Conservation (phyloP, 2,888 invertebrate species). For the Chloromyia formosa region DNA sequence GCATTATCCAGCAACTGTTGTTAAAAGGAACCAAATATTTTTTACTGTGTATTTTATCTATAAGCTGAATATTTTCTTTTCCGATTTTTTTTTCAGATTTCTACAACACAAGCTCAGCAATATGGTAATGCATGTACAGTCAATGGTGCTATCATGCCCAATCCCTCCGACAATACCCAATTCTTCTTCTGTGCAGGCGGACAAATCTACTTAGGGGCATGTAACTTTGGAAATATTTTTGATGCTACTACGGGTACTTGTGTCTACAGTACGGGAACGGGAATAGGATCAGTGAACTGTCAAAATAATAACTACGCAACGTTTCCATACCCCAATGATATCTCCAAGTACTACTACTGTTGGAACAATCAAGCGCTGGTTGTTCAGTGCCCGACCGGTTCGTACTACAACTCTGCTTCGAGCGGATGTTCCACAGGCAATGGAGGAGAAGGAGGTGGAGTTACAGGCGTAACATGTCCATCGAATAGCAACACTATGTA, state of each 20-base stretch:
- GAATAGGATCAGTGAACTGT: neutral
- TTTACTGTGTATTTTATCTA: too few relatives aligned
- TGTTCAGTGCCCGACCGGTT: conserved; percentile 12
- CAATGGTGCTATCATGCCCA: neutral
- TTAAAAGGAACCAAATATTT: too few relatives aligned
- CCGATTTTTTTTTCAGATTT: neutral
- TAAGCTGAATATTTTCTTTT: too few relatives aligned
- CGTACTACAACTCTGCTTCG: neutral
- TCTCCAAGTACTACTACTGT: conserved; percentile 16
- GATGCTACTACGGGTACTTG: neutral
- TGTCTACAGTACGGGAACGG: neutral
- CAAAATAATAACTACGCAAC: conserved; percentile 5
- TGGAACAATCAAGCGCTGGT: conserved; percentile 25
- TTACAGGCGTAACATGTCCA: neutral
- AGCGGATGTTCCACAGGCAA: neutral
- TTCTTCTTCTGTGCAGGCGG: conserved; percentile 10
- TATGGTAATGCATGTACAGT: neutral
- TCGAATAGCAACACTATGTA: neutral
- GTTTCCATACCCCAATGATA: neutral
- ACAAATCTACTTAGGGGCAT: neutral
- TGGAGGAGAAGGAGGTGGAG: neutral
- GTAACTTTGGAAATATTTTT: neutral
- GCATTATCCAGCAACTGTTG: too few relatives aligned
- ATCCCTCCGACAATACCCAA: neutral
- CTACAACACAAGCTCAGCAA: neutral